Base-by-base conservation (phyloP, 64 coral and sea anemone genomes). In the Pocillopora damicornis region DNA sequence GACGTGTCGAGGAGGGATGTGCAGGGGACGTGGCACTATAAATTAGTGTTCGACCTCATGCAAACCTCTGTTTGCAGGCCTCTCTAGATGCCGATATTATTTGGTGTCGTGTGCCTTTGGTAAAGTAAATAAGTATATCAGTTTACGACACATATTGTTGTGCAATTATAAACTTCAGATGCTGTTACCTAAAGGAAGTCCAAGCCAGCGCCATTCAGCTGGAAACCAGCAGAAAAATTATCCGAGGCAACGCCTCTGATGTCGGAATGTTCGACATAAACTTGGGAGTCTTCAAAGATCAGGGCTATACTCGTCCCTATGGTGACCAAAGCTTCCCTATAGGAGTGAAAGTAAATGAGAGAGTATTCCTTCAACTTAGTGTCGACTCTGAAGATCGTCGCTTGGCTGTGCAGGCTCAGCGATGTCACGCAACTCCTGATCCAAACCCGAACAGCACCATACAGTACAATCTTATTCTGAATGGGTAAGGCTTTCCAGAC, bases 401-500 rank as follows among this genome's bases (percentile, higher is more conserved):
- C 35, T 78, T 96, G 35, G 75, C 94, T 66, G 88, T 96, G 2
- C 60, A 77, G 23, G 94, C 94, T 14, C 85, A 93, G 35, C 90
- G 94, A 2, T 96, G 94, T 79, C 94, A 96, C 69, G 94, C 94
- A 20, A 96, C 94, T 13, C 94, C 94, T 35, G 91, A 92, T 89
- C 76, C 91, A 17, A 93, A 93, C 84, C 67, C 87, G 5, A 88
- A 96, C 82, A 96, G 92, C 22, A 89, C 75, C 1, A 15, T 96
- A 60, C 85, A 87, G 66, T 96, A 96, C 75, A 77, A 96, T 74
- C 78, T 96, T 74, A 96, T 96, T 36, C 80, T 65, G 51, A 69
- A 93, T 13, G 91, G 94, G 94, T 96, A 77, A 79, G 90, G 87
- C 37, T 58, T 16, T 77, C n/a, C 22, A 4, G 67, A 13, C 67